Percentiles rank a stretch among this genome's conserved stretches.
Evolutionary conservation across 1,140 invertebrate genomes (phyloP).

Genomic region (Platorchestia sp.): DNA sequence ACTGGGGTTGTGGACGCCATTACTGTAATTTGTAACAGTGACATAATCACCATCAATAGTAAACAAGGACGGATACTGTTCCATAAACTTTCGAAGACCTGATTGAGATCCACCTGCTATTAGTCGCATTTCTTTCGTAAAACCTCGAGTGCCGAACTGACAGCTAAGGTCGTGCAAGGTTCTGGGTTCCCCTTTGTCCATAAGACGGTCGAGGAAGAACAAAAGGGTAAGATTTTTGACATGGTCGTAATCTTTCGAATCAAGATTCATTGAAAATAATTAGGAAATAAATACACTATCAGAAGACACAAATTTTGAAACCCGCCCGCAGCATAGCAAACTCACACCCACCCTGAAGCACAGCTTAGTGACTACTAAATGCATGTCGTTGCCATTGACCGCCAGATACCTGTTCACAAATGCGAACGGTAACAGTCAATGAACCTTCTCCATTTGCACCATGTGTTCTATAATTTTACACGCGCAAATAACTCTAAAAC

Average conservation of each 20-base stretch:
- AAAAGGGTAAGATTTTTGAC: slow-evolving; percentile 93
- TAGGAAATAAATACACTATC: slow-evolving; percentile 44
- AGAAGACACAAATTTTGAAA: slow-evolving; percentile 56
- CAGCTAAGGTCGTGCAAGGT: slow-evolving; percentile 96
- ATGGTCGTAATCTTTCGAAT: slow-evolving; percentile 93
- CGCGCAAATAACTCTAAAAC: not conserved
- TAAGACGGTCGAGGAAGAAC: slow-evolving; percentile 94
- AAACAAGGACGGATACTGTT: slow-evolving; percentile 92
- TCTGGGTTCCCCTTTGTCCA: slow-evolving; percentile 90
- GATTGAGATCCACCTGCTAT: slow-evolving; percentile 95
- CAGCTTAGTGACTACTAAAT: slow-evolving; percentile 58
- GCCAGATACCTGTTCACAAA: not conserved
- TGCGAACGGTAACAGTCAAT: not conserved
- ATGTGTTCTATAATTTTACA: not conserved
- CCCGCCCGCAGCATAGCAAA: slow-evolving; percentile 40
- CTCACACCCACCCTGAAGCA: slow-evolving; percentile 58
- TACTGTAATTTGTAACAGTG: slow-evolving; percentile 80
- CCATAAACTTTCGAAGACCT: slow-evolving; percentile 84
- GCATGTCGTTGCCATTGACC: not conserved
- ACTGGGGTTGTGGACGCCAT: slow-evolving; percentile 68
- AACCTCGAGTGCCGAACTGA: slow-evolving; percentile 95
- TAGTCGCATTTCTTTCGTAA: slow-evolving; percentile 86
- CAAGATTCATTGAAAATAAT: slow-evolving; percentile 76
- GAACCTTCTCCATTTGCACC: not conserved
- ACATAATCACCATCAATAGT: slow-evolving; percentile 92